These are phyloP conservation scores for Ahaetulla prasina DNA, from an alignment of 2,113 vertebrate genomes.

Conservation along the genomic window DNA sequence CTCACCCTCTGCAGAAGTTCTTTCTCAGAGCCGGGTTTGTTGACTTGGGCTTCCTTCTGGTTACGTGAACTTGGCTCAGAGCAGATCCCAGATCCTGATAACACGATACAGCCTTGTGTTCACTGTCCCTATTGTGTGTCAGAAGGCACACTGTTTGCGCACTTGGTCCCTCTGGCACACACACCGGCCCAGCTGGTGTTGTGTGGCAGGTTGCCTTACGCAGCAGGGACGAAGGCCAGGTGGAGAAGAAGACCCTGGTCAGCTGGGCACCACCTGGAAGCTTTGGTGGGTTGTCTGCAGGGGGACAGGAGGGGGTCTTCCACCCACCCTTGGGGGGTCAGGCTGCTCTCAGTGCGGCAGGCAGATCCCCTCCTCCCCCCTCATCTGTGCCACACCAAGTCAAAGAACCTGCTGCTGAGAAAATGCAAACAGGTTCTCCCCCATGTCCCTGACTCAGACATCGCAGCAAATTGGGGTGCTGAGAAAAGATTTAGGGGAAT, in stretches of 20 bases:
- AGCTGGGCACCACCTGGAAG: conserved; percentile 4
- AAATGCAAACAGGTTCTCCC: too few relatives aligned
- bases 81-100: neutral
- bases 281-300: neutral
- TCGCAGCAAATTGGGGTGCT: neutral
- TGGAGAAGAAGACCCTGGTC: conserved; percentile 20
- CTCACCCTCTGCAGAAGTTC: neutral
- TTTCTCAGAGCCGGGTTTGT: neutral
- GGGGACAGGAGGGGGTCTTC: neutral
- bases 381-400: neutral
- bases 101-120: conserved; percentile 3
- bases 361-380: neutral
- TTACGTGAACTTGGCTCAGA: neutral
- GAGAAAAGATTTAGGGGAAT: neutral
- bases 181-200: neutral
- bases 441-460: neutral
- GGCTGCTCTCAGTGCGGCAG: neutral
- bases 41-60: neutral
- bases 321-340: conserved; percentile 23
- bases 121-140: conserved; percentile 33
- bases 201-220: conserved; percentile 6
- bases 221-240: conserved; percentile 30
- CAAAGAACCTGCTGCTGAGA: neutral
- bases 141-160: neutral
- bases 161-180: conserved; percentile 16